Base-by-base conservation (phyloP, 2,888 invertebrate species). In the Bimastos eiseni region DNA sequence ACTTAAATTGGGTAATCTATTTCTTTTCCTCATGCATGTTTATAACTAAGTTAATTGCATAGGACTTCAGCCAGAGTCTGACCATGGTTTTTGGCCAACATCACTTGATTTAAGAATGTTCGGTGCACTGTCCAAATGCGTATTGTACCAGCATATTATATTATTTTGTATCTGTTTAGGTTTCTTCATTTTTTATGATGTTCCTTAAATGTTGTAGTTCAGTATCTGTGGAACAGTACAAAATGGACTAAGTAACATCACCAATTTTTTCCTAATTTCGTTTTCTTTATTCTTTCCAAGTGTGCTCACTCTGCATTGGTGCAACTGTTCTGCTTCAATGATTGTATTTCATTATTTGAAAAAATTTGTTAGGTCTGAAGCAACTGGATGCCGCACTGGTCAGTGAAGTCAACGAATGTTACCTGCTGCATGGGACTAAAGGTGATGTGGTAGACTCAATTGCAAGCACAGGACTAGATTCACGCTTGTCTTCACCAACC, bases 351-450 rank as follows among this genome's bases (percentile, higher is more conserved):
- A 36, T 36, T 4, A 37, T 21, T 33, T 11, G 24, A 0, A 11
- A 0, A 5, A 11, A 36, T 37, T 13, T 86, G 3, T 86, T 36
- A 86, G 86, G 86, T 30, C 86, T 86, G 86, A 86, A 86, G 86
- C 34, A 44, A 11, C 41, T 91, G 49, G 90, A 91, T 30, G 83
- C 86, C 8, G 30, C 34, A 33, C 90, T 91, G 38, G 89, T 41
- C 49, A 36, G 38, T 30, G 93, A 93, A 83, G 91, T 93, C 17
- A 93, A 93, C 92, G 93, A 93, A 90, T 91, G 92, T 37, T 93
- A 92, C 89, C 91, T 93, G 24, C 93, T 93, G 88, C 93, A 93
- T 91, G 93, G 93, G 24, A 93, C 93, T n/a, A 92, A 92, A 89
- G 33, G 21, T 36, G 24, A 89, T 0, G 86, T n/a, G 34, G 41